A percentile compares a stretch with the other conserved stretches of the same genome.
Evolutionary conservation across 2,888 invertebrate genomes (phyloP).

Genomic region (Chaitophorus viminalis): DNA sequence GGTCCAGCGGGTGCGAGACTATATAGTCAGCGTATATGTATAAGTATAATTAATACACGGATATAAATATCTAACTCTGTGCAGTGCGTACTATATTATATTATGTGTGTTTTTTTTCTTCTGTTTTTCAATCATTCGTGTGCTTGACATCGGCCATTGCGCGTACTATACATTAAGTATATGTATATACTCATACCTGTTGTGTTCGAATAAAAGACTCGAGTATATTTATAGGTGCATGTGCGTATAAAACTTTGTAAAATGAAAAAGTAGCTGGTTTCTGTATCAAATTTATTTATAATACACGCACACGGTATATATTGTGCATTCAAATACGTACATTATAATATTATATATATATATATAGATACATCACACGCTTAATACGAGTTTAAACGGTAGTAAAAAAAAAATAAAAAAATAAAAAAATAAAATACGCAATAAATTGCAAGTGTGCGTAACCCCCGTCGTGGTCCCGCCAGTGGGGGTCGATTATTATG

Average conservation of each 20-base stretch:
- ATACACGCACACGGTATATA: not conserved
- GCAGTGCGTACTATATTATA: no score
- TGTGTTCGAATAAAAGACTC: not conserved
- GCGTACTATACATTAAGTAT: not conserved
- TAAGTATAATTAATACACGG: no score
- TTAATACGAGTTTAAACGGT: conserved; percentile 29
- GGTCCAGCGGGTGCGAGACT: no score
- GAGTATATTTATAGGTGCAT: no score
- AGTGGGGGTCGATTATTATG: not conserved
- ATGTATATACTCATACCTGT: not conserved
- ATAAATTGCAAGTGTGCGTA: conserved; percentile 24
- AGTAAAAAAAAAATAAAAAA: not conserved
- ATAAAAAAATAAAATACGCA: not conserved
- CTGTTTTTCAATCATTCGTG: no score
- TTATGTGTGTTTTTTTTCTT: no score
- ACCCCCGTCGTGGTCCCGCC: not conserved
- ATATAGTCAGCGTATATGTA: no score
- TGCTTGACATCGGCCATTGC: no score
- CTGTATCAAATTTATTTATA: not conserved
- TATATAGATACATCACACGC: not conserved
- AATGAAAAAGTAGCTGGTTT: not conserved
- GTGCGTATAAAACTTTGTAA: not conserved
- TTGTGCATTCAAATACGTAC: not conserved
- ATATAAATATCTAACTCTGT: no score
- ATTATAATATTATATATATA: not conserved